phyloP scores from a whole-genome alignment of 2,797 vertebrate species.

The Myripristis jacobus region DNA sequence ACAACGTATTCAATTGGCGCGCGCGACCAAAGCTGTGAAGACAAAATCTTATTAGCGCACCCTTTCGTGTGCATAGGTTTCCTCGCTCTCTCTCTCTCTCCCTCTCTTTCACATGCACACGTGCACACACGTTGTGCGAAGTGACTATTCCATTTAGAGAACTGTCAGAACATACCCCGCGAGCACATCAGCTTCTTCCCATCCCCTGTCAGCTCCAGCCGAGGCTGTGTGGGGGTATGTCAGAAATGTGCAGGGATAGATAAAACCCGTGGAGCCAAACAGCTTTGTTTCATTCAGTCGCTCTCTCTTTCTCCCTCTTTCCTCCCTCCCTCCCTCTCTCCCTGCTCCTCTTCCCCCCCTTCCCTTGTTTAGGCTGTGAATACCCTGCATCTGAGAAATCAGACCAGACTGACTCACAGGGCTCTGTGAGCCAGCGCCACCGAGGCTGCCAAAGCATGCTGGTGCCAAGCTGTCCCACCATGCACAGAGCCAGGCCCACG shows the following conservation, averaged over 20 bases:
- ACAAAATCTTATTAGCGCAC: constrained; percentile 77
- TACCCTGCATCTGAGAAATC: constrained; percentile 90
- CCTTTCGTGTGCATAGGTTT: constrained; percentile 71
- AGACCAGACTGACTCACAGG: constrained; percentile 86
- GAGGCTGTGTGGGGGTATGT: constrained; percentile 82
- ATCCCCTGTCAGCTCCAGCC: constrained; percentile 80
- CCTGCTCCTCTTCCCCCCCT: constrained; percentile 56
- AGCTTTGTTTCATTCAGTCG: constrained; percentile 84
- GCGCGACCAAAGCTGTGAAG: constrained; percentile 66
- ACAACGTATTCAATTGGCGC: constrained; percentile 67
- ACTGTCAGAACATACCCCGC: constrained; percentile 82
- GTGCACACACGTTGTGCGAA: constrained; percentile 72
- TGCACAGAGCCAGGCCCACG: constrained; percentile 87
- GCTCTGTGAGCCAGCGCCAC: constrained; percentile 89
- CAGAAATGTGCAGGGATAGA: constrained; percentile 83
- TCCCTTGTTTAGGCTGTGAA: constrained; percentile 90
- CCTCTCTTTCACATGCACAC: constrained; percentile 62
- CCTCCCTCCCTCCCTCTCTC: constrained; percentile 15
- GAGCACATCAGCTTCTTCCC: constrained; percentile 81
- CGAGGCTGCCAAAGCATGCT: constrained; percentile 88
- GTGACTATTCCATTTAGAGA: constrained; percentile 82
- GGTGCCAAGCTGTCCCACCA: constrained; percentile 92
- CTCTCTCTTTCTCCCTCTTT: constrained; percentile 58
- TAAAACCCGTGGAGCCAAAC: constrained; percentile 82
- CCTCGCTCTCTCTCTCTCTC: constrained; percentile 18